A percentile compares a stretch with the other conserved stretches of the same genome.
phyloP scores from a whole-genome alignment of 92 coral and sea anemone species.

The Scolanthus callimorphus region DNA sequence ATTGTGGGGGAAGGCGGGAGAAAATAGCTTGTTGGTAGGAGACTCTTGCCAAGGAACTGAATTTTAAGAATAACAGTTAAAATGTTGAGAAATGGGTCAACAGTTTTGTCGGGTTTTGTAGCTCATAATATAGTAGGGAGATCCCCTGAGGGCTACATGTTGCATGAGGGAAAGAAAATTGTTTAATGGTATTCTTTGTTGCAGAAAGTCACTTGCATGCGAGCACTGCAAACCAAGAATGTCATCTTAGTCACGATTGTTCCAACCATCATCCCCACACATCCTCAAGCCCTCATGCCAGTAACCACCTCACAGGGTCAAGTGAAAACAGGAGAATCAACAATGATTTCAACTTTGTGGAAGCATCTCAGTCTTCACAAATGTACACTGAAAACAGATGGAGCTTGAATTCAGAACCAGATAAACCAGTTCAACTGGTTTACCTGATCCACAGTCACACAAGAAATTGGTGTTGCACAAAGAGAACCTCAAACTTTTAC shows the following conservation, averaged over 20 bases:
- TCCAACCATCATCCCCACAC: not conserved
- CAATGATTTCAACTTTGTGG: not conserved
- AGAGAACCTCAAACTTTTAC: conserved; percentile 48
- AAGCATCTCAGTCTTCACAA: not conserved
- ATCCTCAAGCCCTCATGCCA: not conserved
- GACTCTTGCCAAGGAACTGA: too few species aligned
- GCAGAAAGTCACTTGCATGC: not conserved
- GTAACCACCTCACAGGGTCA: too few species aligned
- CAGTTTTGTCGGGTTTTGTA: too few species aligned
- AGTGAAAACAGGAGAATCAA: too few species aligned
- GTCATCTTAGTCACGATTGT: not conserved
- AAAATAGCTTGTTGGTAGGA: too few species aligned
- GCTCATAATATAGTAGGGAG: too few species aligned
- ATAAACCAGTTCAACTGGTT: conserved; percentile 52
- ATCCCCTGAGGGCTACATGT: too few species aligned
- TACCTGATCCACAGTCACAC: conserved; percentile 49
- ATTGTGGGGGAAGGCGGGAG: too few species aligned
- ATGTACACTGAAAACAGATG: conserved; percentile 5
- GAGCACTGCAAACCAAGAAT: not conserved
- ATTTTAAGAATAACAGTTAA: too few species aligned
- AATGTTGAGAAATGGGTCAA: too few species aligned
- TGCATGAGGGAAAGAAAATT: too few species aligned
- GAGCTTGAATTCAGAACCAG: conserved; percentile 12
- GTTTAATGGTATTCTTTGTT: not conserved
- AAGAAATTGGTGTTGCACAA: conserved; percentile 43